phyloP scores from a whole-genome alignment of 2,113 vertebrate species.

The Microtus pennsylvanicus region DNA sequence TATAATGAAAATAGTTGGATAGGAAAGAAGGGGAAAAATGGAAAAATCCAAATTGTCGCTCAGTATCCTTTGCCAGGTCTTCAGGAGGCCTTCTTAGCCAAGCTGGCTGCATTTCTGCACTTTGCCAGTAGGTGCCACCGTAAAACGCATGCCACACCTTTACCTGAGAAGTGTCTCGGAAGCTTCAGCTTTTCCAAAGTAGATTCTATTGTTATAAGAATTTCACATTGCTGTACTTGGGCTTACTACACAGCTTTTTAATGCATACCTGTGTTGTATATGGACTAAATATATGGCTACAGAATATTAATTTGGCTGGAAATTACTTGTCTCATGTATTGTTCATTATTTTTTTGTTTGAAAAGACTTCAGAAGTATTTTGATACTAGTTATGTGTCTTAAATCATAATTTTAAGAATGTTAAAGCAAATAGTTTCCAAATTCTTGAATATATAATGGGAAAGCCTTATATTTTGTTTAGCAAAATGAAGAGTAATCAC shows the following conservation, averaged over 20 bases:
- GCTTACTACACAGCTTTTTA: not conserved
- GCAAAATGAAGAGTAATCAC: not conserved
- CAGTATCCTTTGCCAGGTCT: not conserved
- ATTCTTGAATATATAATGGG: conserved; percentile 17
- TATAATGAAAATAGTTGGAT: not conserved
- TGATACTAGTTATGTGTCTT: not conserved
- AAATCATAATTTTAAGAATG: conserved; percentile 33
- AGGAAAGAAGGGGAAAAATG: not conserved
- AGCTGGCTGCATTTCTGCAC: conserved; percentile 51
- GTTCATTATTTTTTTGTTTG: conserved; percentile 46
- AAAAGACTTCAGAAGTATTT: conserved; percentile 44
- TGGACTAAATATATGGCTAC: not conserved
- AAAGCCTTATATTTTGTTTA: not conserved
- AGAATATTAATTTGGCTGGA: conserved; percentile 20
- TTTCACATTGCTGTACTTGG: not conserved
- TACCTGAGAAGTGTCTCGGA: conserved; percentile 27
- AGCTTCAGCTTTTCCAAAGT: not conserved
- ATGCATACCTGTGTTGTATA: not conserved
- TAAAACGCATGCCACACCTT: conserved; percentile 47
- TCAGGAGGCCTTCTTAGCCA: not conserved
- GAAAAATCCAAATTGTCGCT: not conserved
- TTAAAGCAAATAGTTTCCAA: conserved; percentile 55
- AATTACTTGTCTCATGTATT: not conserved
- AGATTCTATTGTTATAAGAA: conserved; percentile 10
- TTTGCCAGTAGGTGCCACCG: conserved; percentile 75